Evolutionary conservation across 2,888 invertebrate species (phyloP), one percentile per base, ranked within the genome.

Genomic region (Xanthia togata): DNA sequence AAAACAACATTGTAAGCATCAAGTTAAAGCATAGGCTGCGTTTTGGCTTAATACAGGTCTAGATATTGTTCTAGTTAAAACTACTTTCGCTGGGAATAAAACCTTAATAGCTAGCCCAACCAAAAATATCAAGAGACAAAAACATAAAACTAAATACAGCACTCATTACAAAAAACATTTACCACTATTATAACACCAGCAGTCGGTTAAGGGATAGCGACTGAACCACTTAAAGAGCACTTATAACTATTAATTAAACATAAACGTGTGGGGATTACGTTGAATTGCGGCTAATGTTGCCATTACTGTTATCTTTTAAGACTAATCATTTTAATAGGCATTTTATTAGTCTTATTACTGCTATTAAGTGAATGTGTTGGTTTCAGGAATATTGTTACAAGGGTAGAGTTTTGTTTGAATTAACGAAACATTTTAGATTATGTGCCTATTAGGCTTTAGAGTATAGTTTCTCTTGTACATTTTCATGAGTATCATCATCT

Each of bases 281-380:
- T 69, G 71, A 83, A 81, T 73, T 76, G 73, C 68, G 76, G 86
- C 84, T 79, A 90, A 92, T 87, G 81, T 69, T n/a, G 78, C 88
- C 77, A 89, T 93, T 93, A 89, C 81, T 84, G 87, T 92, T 92
- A 92, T 92, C 91, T 91, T 88, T 80, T 88, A 83, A 86, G 79
- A 80, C 84, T 87, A 88, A 91, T 90, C 89, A 87, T 89, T 91
- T 88, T 89, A 91, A 93, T 90, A 82, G 84, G 75, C 79, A 65
- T 86, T 87, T 85, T 87, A 87, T 76, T 87, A 84, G 72, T 76
- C 11, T 78, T 67, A 78, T 76, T 84, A 73, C 78, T 26, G 73
- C 81, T 84, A 85, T 86, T 88, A 78, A 74, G 73, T 72, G 71
- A 83, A 84, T 78, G 77, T 81, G 86, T 87, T 81, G 75, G 71